Evolutionary conservation across 2,797 vertebrate species (phyloP).

Genomic region (Gymnodraco acuticeps): DNA sequence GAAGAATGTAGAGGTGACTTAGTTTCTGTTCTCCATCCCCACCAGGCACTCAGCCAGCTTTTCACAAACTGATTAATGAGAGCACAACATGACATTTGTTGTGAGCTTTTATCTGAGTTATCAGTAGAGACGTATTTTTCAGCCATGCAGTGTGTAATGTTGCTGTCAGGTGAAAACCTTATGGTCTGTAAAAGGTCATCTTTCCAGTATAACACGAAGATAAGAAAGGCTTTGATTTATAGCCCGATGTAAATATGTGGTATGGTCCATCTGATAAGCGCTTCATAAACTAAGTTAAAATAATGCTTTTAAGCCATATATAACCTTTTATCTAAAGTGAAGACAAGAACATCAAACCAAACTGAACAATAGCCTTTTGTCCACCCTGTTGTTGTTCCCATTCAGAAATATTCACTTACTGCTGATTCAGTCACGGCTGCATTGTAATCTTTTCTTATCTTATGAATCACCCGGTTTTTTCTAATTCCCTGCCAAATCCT

Average conservation of each 20-base stretch:
- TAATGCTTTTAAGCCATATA: neutral
- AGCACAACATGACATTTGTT: slow-evolving; percentile 8
- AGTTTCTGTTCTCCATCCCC: slow-evolving; percentile 10
- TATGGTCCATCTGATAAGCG: neutral
- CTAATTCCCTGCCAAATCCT: slow-evolving; percentile 3
- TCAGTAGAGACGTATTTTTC: neutral
- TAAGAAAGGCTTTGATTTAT: slow-evolving; percentile 6
- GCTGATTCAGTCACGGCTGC: slow-evolving; percentile 1
- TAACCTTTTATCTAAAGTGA: neutral
- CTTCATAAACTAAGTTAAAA: neutral
- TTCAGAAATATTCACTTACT: slow-evolving; percentile 1
- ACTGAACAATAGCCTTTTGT: neutral
- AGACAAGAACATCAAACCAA: neutral
- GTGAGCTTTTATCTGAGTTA: slow-evolving; percentile 7
- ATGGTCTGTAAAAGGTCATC: neutral
- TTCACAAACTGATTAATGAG: neutral
- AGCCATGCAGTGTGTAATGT: neutral
- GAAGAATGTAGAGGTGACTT: slow-evolving; percentile 36
- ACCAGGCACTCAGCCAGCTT: slow-evolving; percentile 12
- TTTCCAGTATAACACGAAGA: neutral
- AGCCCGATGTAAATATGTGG: neutral
- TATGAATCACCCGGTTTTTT: neutral
- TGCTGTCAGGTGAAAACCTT: neutral
- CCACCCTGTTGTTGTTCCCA: neutral
- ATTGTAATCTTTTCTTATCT: slow-evolving; percentile 25